Base-by-base conservation (phyloP, 2,113 vertebrate species). In the Gorsachius goisagi region DNA sequence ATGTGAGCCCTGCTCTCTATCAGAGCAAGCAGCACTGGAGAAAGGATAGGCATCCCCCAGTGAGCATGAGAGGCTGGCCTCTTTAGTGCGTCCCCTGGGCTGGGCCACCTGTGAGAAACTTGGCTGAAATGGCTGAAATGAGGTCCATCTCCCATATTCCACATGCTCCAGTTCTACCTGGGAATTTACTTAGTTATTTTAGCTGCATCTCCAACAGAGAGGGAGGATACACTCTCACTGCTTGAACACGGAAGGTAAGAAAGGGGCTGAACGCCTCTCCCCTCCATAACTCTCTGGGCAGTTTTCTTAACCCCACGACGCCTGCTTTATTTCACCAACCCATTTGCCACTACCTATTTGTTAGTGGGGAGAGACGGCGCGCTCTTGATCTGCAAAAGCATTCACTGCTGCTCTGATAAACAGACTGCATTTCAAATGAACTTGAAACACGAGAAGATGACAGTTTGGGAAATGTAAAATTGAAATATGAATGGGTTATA, bases 401-500 rank as follows among this genome's bases (percentile, higher is more conserved):
- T 92, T 95, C 55, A n/a, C 58, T 77, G 77, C 87, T 73, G 62
- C 81, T 97, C 79, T 71, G 91, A 95, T 87, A 95, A 93, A 80
- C 30, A 93, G 85, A 97, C 52, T 97, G 89, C 84, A 85, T 97
- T 94, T 96, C 87, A 96, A 96, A 97, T 95, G 62, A 97, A 91
- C 89, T 95, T 83, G 93, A 96, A 94, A 93, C 93, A 93, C 12
- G 58, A 90, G 77, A 89, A 92, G 93, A 90, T 95, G 94, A 96
- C 93, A 97, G 93, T 91, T 96, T 88, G 88, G 93, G 91, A 94
- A 93, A 92, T 85, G 82, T 75, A 93, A 89, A 94, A 95, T 90
- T 96, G 95, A 95, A 96, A 95, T 96, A 97, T 97, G 97, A 97
- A 96, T 96, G 95, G 93, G 66, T 83, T 85, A 95, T 68, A 55